Percentiles rank a stretch among this genome's conserved stretches.
Conservation (phyloP, 2,888 invertebrate species). For the Thera britannica region DNA sequence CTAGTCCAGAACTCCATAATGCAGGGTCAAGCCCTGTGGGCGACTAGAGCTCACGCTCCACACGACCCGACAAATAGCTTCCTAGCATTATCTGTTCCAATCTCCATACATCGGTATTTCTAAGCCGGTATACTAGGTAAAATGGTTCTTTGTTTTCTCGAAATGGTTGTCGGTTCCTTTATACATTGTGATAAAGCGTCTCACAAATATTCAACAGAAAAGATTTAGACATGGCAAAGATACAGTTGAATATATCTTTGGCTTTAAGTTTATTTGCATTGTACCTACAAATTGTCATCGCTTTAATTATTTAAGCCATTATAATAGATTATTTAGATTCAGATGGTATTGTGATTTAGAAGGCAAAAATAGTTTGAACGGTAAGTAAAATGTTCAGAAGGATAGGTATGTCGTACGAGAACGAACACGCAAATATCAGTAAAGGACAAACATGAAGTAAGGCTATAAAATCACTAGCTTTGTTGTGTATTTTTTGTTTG, state of each 20-base stretch:
- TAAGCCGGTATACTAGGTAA: conserved; percentile 8
- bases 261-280: too few species aligned
- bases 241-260: too few species aligned
- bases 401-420: too few species aligned
- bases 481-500: not conserved
- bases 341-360: too few species aligned
- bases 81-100: conserved; percentile 53
- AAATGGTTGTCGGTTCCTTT: conserved; percentile 15
- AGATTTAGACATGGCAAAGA: too few species aligned
- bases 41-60: conserved; percentile 61
- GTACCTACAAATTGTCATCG: too few species aligned
- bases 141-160: conserved; percentile 26
- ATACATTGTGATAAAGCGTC: not conserved
- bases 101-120: conserved; percentile 22
- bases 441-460: not conserved
- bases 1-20: conserved; percentile 26
- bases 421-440: not conserved
- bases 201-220: not conserved
- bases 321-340: too few species aligned
- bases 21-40: conserved; percentile 55
- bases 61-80: conserved; percentile 58
- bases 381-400: too few species aligned
- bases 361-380: too few species aligned
- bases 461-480: not conserved
- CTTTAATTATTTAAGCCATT: too few species aligned